Percentiles rank a stretch among this genome's conserved stretches.
Evolutionary conservation across 1,140 invertebrate species (phyloP).

Genomic region (Rhagoletis pomonella): DNA sequence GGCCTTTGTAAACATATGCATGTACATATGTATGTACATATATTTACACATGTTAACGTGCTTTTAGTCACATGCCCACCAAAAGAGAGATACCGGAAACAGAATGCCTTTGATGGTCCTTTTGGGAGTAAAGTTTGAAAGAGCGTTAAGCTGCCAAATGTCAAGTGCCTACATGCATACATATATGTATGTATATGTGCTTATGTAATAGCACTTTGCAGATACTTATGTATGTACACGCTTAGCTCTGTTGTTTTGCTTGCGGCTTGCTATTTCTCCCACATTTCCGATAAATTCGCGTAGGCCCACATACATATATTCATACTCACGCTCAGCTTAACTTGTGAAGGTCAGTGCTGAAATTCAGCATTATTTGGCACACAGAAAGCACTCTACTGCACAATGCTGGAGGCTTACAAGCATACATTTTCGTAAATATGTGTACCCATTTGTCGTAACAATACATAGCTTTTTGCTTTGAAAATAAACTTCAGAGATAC

Average conservation of each 20-base stretch:
- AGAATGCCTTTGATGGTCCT: background rate
- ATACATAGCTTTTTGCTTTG: background rate
- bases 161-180: background rate
- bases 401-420: background rate
- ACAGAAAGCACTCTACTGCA: background rate
- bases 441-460: background rate
- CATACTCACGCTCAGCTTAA: background rate
- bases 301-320: background rate
- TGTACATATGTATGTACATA: background rate
- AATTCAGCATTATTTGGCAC: background rate
- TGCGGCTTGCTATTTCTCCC: background rate
- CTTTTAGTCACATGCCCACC: background rate
- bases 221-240: too few species aligned
- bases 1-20: too few species aligned
- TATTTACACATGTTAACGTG: background rate
- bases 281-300: background rate
- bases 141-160: background rate
- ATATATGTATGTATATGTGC: background rate
- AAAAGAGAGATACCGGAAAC: background rate
- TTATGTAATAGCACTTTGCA: too few species aligned
- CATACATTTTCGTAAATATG: background rate
- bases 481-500: background rate
- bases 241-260: background rate
- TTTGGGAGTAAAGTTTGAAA: background rate
- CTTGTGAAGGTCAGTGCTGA: background rate